A percentile compares a stretch with the other conserved stretches of the same genome.
Evolutionary conservation across 1,140 invertebrate species (phyloP).

Genomic region (Drosophila nannoptera): DNA sequence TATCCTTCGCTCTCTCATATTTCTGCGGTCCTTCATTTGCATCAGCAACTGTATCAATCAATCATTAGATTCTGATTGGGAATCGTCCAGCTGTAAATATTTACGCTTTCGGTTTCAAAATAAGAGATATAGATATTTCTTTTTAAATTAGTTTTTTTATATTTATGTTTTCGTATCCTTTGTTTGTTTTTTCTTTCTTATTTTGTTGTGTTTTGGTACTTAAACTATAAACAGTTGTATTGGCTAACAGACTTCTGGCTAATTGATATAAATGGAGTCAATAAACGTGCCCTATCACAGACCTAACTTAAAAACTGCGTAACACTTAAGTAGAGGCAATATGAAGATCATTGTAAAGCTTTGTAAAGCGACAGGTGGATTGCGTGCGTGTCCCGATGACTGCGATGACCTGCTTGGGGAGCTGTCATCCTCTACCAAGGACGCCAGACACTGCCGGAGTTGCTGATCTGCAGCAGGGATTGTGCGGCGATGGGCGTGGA

Average conservation of each 20-base stretch:
- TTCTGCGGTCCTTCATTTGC: not conserved
- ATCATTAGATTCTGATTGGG: slow-evolving; percentile 14
- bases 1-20: too few relatives aligned
- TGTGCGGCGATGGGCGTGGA: slow-evolving; percentile 30
- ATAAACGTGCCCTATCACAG: slow-evolving; percentile 75
- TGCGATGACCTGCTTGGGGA: not conserved
- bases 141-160: slow-evolving; percentile 24
- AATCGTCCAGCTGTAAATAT: not conserved
- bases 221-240: slow-evolving; percentile 66
- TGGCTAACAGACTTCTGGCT: slow-evolving; percentile 69
- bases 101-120: slow-evolving; percentile 17
- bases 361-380: slow-evolving; percentile 66
- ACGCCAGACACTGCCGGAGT: slow-evolving; percentile 64
- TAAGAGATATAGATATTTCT: slow-evolving; percentile 22
- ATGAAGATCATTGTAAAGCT: slow-evolving; percentile 75
- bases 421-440: slow-evolving; percentile 59
- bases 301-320: slow-evolving; percentile 68
- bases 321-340: slow-evolving; percentile 57
- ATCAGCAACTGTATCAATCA: not conserved
- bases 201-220: slow-evolving; percentile 38
- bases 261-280: slow-evolving; percentile 60
- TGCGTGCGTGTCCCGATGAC: slow-evolving; percentile 54
- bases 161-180: slow-evolving; percentile 34
- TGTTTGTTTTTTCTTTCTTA: slow-evolving; percentile 30
- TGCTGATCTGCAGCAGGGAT: slow-evolving; percentile 60